Evolutionary conservation across 2,888 invertebrate genomes (phyloP), one percentile per base, ranked within the genome.

Genomic region (Fabriciana adippe): DNA sequence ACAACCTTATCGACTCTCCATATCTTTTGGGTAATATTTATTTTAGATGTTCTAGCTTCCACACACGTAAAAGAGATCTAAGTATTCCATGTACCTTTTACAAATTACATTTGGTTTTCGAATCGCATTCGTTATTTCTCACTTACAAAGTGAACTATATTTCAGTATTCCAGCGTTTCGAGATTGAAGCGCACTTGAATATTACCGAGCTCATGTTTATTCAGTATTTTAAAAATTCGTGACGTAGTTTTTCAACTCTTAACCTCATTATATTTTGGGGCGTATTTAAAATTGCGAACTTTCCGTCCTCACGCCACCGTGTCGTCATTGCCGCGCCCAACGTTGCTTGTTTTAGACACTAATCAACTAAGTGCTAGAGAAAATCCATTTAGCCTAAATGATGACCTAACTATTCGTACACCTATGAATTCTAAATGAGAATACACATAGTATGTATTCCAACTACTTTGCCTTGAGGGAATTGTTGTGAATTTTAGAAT

Each of bases 291-390:
- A 61, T 41, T 35, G 26, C 47, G 26, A 60, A 60, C 47, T 48
- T 67, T 61, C 55, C 47, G 54, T 35, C 57, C 15, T 18, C 64
- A 48, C 64, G 56, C 45, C 64, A 54, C 59, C 47, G 54, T 55
- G 62, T 55, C 70, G 70, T 70, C 68, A 63, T 61, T 51, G 73
- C 75, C 76, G 69, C 76, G 72, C 78, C 76, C 72, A 69, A 66
- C 45, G 67, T 48, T 60, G 68, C 60, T 71, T 73, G 71, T 72
- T 73, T 75, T 69, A 74, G 74, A 68, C 72, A 71, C 67, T 68
- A 78, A 77, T 78, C 76, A 75, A 70, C 77, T 78, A 75, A 77
- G 75, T 75, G 77, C 72, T 67, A 55, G 66, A 60, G 64, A 67
- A 68, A 60, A 68, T 67, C 56, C 60, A 54, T 69, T 67, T 67